phyloP scores from a whole-genome alignment of 2,888 invertebrate species.

The Phalera bucephala region DNA sequence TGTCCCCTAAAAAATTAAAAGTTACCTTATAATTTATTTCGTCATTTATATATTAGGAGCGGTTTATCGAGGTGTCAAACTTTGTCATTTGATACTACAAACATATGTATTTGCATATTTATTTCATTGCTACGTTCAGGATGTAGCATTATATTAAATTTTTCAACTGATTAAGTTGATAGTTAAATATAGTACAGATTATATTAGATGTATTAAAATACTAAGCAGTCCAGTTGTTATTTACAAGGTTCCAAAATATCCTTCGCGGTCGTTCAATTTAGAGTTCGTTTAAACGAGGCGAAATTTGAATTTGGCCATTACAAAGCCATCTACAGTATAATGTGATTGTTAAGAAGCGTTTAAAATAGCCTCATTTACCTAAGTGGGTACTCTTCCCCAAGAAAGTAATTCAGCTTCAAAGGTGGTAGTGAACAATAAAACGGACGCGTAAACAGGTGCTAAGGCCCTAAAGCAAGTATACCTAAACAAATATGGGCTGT shows the following conservation, averaged over 20 bases:
- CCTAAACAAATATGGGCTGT: conserved; percentile 18
- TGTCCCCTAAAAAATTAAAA: too few relatives aligned
- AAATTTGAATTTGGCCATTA: conserved; percentile 17
- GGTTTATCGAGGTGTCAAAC: conserved; percentile 46
- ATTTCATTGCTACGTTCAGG: conserved; percentile 55
- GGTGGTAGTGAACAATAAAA: conserved; percentile 40
- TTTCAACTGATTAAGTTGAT: too few relatives aligned
- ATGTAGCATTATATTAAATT: too few relatives aligned
- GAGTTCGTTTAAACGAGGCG: conserved; percentile 12
- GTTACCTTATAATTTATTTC: too few relatives aligned
- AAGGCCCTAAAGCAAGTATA: conserved; percentile 14
- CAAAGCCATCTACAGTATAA: conserved; percentile 3
- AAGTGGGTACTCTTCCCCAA: conserved; percentile 14
- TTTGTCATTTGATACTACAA: conserved; percentile 62
- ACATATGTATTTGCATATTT: too few relatives aligned
- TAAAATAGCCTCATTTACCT: conserved; percentile 23
- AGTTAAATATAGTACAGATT: too few relatives aligned
- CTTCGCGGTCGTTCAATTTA: neutral
- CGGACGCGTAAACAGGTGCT: conserved; percentile 39
- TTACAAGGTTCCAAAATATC: too few relatives aligned
- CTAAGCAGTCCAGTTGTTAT: too few relatives aligned
- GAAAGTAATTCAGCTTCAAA: conserved; percentile 28
- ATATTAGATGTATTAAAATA: too few relatives aligned
- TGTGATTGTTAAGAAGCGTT: conserved; percentile 26
- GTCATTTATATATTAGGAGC: conserved; percentile 42